Evolutionary conservation across 2,797 vertebrate species (phyloP), one percentile per base, ranked within the genome.

Genomic region (Simalia tracyae): DNA sequence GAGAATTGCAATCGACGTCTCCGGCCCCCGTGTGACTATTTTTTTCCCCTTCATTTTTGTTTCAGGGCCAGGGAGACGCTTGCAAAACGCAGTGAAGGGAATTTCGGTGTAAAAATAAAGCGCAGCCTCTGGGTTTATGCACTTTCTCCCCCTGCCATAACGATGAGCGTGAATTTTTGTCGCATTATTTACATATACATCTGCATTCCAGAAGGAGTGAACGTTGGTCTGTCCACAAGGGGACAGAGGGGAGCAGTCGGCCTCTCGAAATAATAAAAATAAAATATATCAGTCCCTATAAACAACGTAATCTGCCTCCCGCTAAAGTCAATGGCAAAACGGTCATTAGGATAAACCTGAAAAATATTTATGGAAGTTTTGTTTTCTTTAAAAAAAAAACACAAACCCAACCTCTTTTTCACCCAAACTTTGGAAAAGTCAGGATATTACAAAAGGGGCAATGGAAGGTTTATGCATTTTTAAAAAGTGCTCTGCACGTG

Each of bases 31-130:
- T 88, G 91, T 93, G 94, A 10, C n/a, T n/a, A 28, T n/a, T 66
- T n/a, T 5, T 4, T 12, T 36, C 31, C 31, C 64, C 57, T 61
- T 92, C 92, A 92, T 10, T 94, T 92, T 93, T 15, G 89, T 91
- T 84, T 86, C 91, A 88, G 63, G 84, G 92, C 91, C 64, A 86
- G 93, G 72, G 46, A 84, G 90, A 90, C 50, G 72, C 95, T 84
- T 61, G 87, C 76, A 85, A 90, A 85, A 46, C 10, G 10, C 0
- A 19, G 94, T 81, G 84, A 28, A 91, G 91, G 87, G 64, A 90
- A 66, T 26, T 92, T 86, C 81, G 88, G 11, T 91, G 24, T 76
- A 89, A 94, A 94, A 72, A 64, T 56, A 85, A 64, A 85, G 76
- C 5, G 11, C 5, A 0, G 56, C 2, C 63, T 90, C 61, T 26